Conservation (phyloP, 1,140 invertebrate genomes). For the Microplitis demolitor region DNA sequence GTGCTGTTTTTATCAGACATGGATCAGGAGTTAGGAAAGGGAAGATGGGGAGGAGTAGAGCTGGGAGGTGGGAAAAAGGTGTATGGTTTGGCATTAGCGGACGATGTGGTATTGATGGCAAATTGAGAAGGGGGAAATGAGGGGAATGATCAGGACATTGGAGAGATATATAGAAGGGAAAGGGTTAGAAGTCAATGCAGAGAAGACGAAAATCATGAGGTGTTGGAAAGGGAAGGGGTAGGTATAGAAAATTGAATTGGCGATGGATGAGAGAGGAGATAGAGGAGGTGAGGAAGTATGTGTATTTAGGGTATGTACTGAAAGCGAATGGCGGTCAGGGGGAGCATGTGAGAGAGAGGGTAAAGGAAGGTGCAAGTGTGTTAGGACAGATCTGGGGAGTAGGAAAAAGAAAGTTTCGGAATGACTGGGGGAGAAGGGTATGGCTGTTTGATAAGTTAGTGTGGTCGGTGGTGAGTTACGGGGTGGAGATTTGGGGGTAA, state of each 20-base stretch:
- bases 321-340: neutral
- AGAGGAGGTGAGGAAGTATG: neutral
- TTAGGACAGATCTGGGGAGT: neutral
- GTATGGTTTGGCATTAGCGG: conserved; percentile 5
- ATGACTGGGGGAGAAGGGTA: neutral
- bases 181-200: no score
- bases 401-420: neutral
- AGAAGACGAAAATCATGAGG: neutral
- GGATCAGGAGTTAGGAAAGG: conserved; percentile 13
- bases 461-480: neutral
- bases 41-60: neutral
- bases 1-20: neutral
- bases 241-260: neutral
- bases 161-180: neutral
- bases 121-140: neutral
- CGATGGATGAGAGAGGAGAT: neutral
- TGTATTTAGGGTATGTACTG: conserved; percentile 1
- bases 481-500: neutral
- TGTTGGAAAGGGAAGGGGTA: no score
- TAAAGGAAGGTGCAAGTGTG: neutral
- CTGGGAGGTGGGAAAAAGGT: neutral
- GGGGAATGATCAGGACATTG: neutral
- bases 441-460: neutral
- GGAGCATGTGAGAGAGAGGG: neutral
- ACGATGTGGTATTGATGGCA: conserved; percentile 6